phyloP scores from a whole-genome alignment of 2,797 vertebrate species.

The Scleropages formosus region DNA sequence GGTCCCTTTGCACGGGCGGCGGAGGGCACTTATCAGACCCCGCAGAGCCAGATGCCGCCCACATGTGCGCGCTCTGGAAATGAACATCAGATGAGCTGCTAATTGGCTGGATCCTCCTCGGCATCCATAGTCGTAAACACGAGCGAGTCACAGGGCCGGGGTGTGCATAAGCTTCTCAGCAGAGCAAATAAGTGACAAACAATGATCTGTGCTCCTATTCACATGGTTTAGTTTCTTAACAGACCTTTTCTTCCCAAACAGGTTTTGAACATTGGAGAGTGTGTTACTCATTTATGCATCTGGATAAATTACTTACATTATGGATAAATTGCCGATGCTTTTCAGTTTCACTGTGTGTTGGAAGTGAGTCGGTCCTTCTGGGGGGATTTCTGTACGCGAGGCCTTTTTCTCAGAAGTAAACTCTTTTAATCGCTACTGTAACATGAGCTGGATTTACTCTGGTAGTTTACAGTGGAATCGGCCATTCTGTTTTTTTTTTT shows the following conservation, averaged over 20 bases:
- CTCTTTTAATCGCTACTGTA: not conserved
- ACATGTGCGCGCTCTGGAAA: constrained; percentile 12
- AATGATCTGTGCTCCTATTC: not conserved
- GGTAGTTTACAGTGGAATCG: not conserved
- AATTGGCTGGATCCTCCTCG: not conserved
- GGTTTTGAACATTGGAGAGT: too few relatives aligned
- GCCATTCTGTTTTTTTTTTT: too few relatives aligned
- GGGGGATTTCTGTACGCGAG: not conserved
- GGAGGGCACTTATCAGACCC: not conserved
- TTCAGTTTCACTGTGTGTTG: too few relatives aligned
- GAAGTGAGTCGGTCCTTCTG: too few relatives aligned
- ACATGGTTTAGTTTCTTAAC: not conserved
- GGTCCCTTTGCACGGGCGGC: not conserved
- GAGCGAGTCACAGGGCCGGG: not conserved
- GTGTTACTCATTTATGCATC: not conserved
- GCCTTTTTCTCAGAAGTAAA: not conserved
- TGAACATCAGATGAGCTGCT: constrained; percentile 17
- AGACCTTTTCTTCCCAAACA: not conserved
- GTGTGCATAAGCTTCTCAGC: not conserved
- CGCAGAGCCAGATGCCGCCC: not conserved
- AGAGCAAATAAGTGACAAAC: not conserved
- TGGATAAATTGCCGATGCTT: not conserved
- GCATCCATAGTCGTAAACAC: constrained; percentile 5
- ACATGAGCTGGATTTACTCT: not conserved
- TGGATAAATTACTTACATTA: not conserved